Conservation (phyloP, 2,797 vertebrate species). For the Euthynnus affinis region DNA sequence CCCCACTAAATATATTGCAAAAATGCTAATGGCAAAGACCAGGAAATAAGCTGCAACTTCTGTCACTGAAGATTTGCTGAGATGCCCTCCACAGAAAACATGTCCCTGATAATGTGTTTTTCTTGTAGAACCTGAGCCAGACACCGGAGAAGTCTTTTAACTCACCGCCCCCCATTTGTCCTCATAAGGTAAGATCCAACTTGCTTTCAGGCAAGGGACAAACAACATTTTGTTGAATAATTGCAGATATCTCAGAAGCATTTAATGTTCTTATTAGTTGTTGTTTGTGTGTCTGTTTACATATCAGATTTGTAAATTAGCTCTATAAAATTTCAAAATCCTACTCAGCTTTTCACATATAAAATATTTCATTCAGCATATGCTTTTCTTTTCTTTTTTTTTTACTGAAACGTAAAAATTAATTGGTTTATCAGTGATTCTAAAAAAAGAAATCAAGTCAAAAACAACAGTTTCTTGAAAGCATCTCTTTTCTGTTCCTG, state of each 20-base stretch:
- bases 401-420: neutral
- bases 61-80: constrained; percentile 70
- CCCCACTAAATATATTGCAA: constrained; percentile 51
- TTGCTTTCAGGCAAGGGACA: constrained; percentile 32
- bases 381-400: constrained; percentile 3
- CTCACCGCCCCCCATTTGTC: constrained; percentile 83
- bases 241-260: constrained; percentile 38
- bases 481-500: neutral
- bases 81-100: constrained; percentile 68
- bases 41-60: constrained; percentile 71
- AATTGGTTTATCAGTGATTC: constrained; percentile 23
- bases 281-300: neutral
- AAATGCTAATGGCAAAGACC: constrained; percentile 64
- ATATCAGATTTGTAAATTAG: constrained; percentile 15
- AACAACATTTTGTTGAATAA: constrained; percentile 46
- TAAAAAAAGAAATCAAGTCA: constrained; percentile 6
- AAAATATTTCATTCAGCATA: constrained; percentile 8
- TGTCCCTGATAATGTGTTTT: constrained; percentile 80
- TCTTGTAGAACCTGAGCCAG: constrained; percentile 85
- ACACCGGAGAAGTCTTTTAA: constrained; percentile 85
- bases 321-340: constrained; percentile 5
- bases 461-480: constrained; percentile 5
- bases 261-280: constrained; percentile 11
- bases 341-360: constrained; percentile 9
- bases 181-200: constrained; percentile 86